phyloP scores from a whole-genome alignment of 2,888 invertebrate species.

The Urechis unicinctus region DNA sequence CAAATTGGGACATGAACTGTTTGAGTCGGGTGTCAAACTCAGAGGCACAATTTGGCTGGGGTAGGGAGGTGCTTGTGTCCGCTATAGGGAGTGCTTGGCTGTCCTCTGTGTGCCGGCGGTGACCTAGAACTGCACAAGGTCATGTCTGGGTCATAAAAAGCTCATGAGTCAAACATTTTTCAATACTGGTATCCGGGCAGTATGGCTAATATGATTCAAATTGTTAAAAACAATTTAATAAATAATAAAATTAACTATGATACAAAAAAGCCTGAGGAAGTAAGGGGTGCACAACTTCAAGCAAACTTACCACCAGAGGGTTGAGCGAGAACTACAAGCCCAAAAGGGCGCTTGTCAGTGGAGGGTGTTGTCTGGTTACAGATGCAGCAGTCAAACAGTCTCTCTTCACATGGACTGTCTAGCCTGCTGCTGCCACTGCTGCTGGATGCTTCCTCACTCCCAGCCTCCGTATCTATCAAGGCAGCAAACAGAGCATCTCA shows the following conservation, averaged over 20 bases:
- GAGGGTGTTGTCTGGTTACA: conserved; percentile 86
- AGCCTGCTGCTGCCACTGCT: conserved; percentile 3
- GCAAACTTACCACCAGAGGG: conserved; percentile 65
- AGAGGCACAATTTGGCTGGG: conserved; percentile 53
- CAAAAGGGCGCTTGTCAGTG: conserved; percentile 76
- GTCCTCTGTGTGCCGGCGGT: conserved; percentile 41
- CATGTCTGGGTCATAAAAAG: too few relatives aligned
- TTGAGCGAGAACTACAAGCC: conserved; percentile 77
- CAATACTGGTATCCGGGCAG: too few relatives aligned
- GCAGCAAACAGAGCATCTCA: too few relatives aligned
- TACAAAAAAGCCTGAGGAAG: neutral
- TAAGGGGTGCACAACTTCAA: neutral
- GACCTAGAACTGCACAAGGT: conserved; percentile 74
- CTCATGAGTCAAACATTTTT: too few relatives aligned
- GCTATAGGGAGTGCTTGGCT: conserved; percentile 50
- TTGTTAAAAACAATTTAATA: too few relatives aligned
- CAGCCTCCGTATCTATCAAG: too few relatives aligned
- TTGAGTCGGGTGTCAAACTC: conserved; percentile 30
- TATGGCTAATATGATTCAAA: too few relatives aligned
- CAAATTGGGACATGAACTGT: conserved; percentile 34
- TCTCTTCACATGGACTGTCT: neutral
- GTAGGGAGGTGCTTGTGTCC: conserved; percentile 54
- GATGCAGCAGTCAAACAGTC: conserved; percentile 75
- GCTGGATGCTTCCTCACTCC: neutral
- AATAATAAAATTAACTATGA: too few relatives aligned